A percentile compares a stretch with the other conserved stretches of the same genome.
Evolutionary conservation across 1,140 invertebrate genomes (phyloP).

Genomic region (Drosophila varians): DNA sequence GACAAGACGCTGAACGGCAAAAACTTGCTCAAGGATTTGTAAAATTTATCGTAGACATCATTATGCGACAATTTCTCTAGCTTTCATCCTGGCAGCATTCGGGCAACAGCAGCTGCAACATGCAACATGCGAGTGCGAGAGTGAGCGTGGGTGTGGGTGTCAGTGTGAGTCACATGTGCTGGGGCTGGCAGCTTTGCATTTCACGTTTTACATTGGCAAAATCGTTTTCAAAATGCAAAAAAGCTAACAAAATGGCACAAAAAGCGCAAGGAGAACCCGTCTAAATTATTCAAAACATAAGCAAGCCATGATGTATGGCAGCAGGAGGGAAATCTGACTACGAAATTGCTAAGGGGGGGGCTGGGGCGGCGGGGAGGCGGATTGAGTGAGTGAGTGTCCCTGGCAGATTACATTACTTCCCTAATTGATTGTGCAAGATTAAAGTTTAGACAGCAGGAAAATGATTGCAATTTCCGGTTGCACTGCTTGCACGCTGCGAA

Average conservation of each 20-base stretch:
- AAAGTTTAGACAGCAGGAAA: slow-evolving; percentile 23
- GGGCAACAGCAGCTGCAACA: slow-evolving; percentile 58
- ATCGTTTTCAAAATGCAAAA: slow-evolving; percentile 69
- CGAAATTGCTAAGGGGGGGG: slow-evolving; percentile 7
- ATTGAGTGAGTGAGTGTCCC: slow-evolving; percentile 6
- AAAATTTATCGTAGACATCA: slow-evolving; percentile 78
- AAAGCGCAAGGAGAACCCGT: slow-evolving; percentile 13
- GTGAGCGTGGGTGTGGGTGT: background rate
- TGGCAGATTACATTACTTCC: slow-evolving; percentile 42
- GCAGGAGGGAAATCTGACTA: slow-evolving; percentile 6
- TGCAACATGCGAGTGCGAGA: slow-evolving; percentile 42
- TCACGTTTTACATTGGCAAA: slow-evolving; percentile 76
- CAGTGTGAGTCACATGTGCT: slow-evolving; percentile 32
- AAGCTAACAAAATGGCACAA: slow-evolving; percentile 17
- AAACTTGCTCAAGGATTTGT: slow-evolving; percentile 66
- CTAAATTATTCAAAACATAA: slow-evolving; percentile 78
- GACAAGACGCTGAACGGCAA: slow-evolving; percentile 25
- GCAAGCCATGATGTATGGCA: slow-evolving; percentile 62
- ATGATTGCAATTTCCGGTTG: slow-evolving; percentile 14
- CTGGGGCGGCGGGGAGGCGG: background rate
- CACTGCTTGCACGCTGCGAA: slow-evolving; percentile 19
- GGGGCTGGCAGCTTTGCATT: slow-evolving; percentile 63
- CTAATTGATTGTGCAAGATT: slow-evolving; percentile 51
- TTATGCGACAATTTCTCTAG: slow-evolving; percentile 72
- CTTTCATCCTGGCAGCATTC: slow-evolving; percentile 25